Evolutionary conservation across 2,797 vertebrate genomes (phyloP).

Genomic region (Cercopithecus petaurista): DNA sequence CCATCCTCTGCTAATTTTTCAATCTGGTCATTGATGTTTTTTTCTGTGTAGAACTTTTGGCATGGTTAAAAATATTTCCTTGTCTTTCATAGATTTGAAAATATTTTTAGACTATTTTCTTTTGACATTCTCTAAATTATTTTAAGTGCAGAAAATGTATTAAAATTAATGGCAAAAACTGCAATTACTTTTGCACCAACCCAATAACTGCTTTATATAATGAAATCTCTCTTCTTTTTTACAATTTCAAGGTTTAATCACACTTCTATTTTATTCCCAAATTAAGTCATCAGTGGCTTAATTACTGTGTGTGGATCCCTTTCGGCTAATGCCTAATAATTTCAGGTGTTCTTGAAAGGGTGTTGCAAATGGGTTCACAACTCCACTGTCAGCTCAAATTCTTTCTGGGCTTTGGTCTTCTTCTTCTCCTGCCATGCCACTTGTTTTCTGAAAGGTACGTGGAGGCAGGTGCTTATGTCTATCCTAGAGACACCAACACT

Average conservation of each 20-base stretch:
- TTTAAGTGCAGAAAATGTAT: not conserved
- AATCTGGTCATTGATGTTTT: not conserved
- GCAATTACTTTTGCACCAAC: not conserved
- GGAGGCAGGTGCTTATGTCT: not conserved
- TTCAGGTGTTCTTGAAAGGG: not conserved
- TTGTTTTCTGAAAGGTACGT: not conserved
- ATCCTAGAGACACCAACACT: not conserved
- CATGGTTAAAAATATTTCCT: not conserved
- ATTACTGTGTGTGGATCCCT: not conserved
- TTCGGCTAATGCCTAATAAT: not conserved
- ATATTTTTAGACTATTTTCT: not conserved
- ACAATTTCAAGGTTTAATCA: slow-evolving; percentile 28
- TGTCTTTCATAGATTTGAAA: not conserved
- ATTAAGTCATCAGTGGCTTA: not conserved
- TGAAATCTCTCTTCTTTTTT: not conserved
- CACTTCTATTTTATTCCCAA: not conserved
- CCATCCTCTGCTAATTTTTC: slow-evolving; percentile 15
- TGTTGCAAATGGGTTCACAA: not conserved
- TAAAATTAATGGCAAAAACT: not conserved
- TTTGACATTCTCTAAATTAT: not conserved
- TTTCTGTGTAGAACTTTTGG: not conserved
- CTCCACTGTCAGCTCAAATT: not conserved
- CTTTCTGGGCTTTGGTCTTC: not conserved
- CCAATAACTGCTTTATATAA: not conserved
- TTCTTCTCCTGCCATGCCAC: not conserved